Base-by-base conservation (phyloP, 1,140 invertebrate species). In the Sogatella furcifera region DNA sequence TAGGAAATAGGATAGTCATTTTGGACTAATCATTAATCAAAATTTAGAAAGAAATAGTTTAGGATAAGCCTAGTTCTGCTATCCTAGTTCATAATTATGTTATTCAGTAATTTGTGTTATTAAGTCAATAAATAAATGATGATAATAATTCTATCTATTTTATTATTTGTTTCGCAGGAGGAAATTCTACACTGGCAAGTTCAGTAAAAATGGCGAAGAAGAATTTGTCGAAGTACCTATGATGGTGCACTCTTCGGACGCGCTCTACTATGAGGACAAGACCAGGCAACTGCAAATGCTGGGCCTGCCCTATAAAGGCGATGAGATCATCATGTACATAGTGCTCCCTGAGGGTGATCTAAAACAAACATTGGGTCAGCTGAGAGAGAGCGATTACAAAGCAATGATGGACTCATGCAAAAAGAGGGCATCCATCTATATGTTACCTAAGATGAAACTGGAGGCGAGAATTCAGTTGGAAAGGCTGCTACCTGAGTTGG, bases 261-360 rank as follows among this genome's bases (percentile, higher is more conserved):
- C 84, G 60, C 78, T 76, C 0, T 85, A 82, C 64, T 76, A 77
- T 60, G 76, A 77, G 67, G 78, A 81, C 64, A 69, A 67, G 52
- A 64, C 70, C 61, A 65, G 81, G 59, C 78, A 76, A 19, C 81
- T 78, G 57, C 77, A 82, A 65, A 82, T 89, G 28, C 67, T 90
- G 31, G 84, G 80, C 5, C 67, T 92, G 2, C 87, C 88, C 0
- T 92, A 91, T 68, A 80, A 83, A 69, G 81, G 80, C 1, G 74
- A 76, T 22, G 71, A 78, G 63, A 76, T 77, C 1, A 78, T 80
- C 1, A 86, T 92, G 83, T 85, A 88, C 55, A 70, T 90, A 0
- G 69, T 91, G 0, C 73, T 88, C 21, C 88, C 89, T 0, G 73
- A 72, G 31, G 56, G 60, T 6, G 65, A 69, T 21, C 58, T 71